Evolutionary conservation across 2,888 invertebrate species (phyloP), one percentile per base, ranked within the genome.

Genomic region (Tachina fera): DNA sequence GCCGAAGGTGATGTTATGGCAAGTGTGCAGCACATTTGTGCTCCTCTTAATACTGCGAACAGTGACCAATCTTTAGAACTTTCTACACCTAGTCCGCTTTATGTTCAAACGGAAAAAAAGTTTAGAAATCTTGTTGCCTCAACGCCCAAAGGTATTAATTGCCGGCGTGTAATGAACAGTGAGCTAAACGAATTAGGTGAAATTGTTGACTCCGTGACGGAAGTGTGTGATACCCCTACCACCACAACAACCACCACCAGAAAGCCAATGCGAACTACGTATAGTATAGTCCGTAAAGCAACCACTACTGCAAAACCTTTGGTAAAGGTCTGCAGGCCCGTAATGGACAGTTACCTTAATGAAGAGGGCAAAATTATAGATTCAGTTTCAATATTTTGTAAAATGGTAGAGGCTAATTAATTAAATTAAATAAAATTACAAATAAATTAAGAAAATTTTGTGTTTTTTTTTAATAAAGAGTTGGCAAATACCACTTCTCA

Each of bases 361-460:
- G 83, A 83, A 4, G 14, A 67, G 31, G 83, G 77, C 14, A 31
- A 77, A 83, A 83, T 83, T 43, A 60, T 83, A n/a, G 83, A 83
- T 60, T 49, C 77, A 1, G 83, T 83, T 14, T 19, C 43, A 1
- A 71, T 49, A 1, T 22, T 67, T 43, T 83, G 83, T 14, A 78
- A 67, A 39, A 60, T 77, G 71, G 47, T 60, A 31, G 11, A 5
- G 22, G 65, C n/a, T 22, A 8, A 13, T 43, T 61, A 31, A 65
- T 16, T 1, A 0, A 39, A 60, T 1, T n/a, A 4, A 9, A 9
- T 19, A 19, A 9, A 53, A 53, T 9, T 53, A 16, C 16, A 11
- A 6, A 10, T 31, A 3, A 19, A 6, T 19, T 53, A 16, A 19
- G 19, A 6, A 47, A 3, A 51, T 51, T 51, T 51, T 51, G 22